These are phyloP conservation scores for Myripristis jacobus DNA, from an alignment of 2,797 vertebrate genomes.

Conservation along the genomic window DNA sequence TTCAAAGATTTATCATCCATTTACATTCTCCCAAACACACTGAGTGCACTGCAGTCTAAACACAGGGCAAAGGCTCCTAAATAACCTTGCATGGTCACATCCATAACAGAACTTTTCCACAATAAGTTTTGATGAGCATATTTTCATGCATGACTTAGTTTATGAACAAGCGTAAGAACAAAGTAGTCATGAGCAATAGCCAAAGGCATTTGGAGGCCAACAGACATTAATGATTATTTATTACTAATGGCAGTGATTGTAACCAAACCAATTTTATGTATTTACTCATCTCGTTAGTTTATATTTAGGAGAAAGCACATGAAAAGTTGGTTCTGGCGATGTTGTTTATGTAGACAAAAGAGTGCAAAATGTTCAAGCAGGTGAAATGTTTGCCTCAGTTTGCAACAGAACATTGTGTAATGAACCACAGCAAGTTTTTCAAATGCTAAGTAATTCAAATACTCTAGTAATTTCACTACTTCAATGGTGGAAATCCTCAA, in stretches of 20 bases:
- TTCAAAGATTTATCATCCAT: conserved; percentile 75
- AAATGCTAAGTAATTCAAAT: too few species aligned
- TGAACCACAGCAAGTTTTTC: too few species aligned
- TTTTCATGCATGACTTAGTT: background rate
- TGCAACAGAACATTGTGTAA: background rate
- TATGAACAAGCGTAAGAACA: background rate
- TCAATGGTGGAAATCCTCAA: background rate
- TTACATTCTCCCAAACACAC: conserved; percentile 76
- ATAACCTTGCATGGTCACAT: conserved; percentile 62
- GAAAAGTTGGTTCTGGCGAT: conserved; percentile 29
- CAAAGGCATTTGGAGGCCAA: background rate
- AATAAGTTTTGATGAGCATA: conserved; percentile 23
- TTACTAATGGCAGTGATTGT: conserved; percentile 1
- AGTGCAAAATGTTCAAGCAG: conserved; percentile 20
- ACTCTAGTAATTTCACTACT: too few species aligned
- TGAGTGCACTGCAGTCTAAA: conserved; percentile 68
- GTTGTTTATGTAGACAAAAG: conserved; percentile 39
- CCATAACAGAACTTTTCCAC: conserved; percentile 51
- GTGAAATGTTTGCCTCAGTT: conserved; percentile 22
- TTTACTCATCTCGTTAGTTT: conserved; percentile 49
- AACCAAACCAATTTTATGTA: conserved; percentile 30
- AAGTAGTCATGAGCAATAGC: background rate
- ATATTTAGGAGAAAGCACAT: conserved; percentile 37
- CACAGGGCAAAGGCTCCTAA: conserved; percentile 53
- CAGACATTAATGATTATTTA: conserved; percentile 29